Evolutionary conservation across 1,140 invertebrate species (phyloP).

Genomic region (Anthonomus grandis): DNA sequence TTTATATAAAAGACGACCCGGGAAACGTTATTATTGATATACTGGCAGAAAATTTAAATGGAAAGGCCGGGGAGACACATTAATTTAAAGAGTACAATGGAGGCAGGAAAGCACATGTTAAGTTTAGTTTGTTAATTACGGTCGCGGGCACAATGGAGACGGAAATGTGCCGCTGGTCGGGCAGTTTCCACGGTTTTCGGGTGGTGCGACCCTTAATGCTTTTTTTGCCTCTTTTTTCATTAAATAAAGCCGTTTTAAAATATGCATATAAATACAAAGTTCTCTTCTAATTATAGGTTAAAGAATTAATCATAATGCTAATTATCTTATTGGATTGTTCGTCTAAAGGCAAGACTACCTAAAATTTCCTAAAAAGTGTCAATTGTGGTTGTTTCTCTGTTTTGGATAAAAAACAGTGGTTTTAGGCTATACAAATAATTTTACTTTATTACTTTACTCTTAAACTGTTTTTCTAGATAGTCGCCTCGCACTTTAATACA

Average conservation of each 20-base stretch:
- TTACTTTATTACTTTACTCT: too few relatives aligned
- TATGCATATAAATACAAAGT: not conserved
- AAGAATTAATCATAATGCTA: not conserved
- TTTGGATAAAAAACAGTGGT: too few relatives aligned
- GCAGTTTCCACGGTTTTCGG: slow-evolving; percentile 41
- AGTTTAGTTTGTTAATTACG: slow-evolving; percentile 52
- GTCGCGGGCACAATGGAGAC: slow-evolving; percentile 48
- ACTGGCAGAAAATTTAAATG: slow-evolving; percentile 47
- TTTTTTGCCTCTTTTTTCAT: slow-evolving; percentile 3
- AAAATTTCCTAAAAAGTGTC: not conserved
- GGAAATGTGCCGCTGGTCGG: slow-evolving; percentile 46
- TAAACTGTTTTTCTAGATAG: too few relatives aligned
- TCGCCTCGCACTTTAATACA: too few relatives aligned
- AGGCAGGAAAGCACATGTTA: slow-evolving; percentile 51
- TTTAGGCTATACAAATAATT: too few relatives aligned
- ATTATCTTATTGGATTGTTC: not conserved
- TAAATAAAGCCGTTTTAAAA: not conserved
- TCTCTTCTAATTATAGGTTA: not conserved
- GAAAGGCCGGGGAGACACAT: slow-evolving; percentile 47
- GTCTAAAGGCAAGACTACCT: not conserved
- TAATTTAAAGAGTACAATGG: slow-evolving; percentile 50
- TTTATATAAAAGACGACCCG: too few relatives aligned
- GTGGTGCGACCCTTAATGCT: slow-evolving; percentile 1
- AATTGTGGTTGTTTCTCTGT: too few relatives aligned
- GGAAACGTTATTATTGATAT: too few relatives aligned